phyloP scores from a whole-genome alignment of 2,113 vertebrate species.

The Cebus imitator region DNA sequence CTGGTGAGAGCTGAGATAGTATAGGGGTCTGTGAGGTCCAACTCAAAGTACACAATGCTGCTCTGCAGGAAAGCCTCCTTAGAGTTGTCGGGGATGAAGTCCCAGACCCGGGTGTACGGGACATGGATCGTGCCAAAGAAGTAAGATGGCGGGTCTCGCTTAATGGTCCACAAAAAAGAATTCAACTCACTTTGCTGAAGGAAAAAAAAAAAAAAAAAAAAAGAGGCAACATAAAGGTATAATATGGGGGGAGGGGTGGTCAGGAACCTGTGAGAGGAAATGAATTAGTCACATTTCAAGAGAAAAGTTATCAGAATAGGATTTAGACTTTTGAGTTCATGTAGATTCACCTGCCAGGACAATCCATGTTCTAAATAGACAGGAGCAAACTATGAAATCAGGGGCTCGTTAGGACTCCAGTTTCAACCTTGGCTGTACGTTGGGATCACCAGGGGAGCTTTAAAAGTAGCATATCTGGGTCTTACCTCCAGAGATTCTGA shows the following conservation, averaged over 20 bases:
- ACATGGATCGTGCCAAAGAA: constrained; percentile 94
- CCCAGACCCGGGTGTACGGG: constrained; percentile 92
- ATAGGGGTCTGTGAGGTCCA: constrained; percentile 92
- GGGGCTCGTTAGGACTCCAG: neutral
- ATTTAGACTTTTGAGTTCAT: neutral
- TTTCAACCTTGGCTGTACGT: neutral
- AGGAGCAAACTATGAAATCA: neutral
- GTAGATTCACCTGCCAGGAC: neutral
- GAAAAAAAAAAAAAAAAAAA: constrained; percentile 67
- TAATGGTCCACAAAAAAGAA: constrained; percentile 95
- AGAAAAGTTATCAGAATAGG: neutral
- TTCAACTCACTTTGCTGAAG: constrained; percentile 91
- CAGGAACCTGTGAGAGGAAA: constrained; percentile 44
- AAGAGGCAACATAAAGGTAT: constrained; percentile 38
- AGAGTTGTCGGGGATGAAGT: constrained; percentile 92
- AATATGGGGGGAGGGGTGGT: neutral
- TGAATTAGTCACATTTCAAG: neutral
- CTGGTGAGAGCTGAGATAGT: constrained; percentile 91
- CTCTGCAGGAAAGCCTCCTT: constrained; percentile 93
- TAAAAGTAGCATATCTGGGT: neutral
- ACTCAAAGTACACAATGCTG: constrained; percentile 91
- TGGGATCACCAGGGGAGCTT: neutral
- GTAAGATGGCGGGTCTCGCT: constrained; percentile 91
- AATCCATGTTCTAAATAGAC: neutral
- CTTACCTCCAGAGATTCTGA: too few relatives aligned